These are phyloP conservation scores for Cyrtonyx montezumae DNA, from an alignment of 2,113 vertebrate genomes.

Conservation along the genomic window DNA sequence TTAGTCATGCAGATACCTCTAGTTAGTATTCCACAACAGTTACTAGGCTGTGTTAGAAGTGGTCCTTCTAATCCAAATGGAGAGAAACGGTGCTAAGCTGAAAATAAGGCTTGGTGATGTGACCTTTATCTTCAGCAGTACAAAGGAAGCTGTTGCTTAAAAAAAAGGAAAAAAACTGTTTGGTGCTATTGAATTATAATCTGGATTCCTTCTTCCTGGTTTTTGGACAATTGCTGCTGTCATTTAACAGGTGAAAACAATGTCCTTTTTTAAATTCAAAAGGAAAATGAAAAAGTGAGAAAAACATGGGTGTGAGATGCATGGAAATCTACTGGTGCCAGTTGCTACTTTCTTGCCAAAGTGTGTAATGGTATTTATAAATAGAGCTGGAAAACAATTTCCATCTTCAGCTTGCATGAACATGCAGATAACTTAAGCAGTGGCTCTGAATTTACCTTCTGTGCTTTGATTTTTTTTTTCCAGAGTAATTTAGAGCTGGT, in stretches of 20 bases:
- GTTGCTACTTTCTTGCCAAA: constrained; percentile 14
- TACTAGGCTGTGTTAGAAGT: not conserved
- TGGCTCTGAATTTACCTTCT: not conserved
- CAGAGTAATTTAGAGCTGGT: not conserved
- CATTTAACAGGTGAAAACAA: constrained; percentile 68
- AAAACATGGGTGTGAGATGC: constrained; percentile 52
- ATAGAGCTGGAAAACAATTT: not conserved
- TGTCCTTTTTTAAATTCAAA: constrained; percentile 59
- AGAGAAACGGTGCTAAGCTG: constrained; percentile 5
- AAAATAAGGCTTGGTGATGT: constrained; percentile 31
- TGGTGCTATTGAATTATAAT: constrained; percentile 61
- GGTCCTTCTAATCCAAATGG: not conserved
- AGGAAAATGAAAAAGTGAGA: constrained; percentile 65
- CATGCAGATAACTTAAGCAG: not conserved
- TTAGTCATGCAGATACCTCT: not conserved
- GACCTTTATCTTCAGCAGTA: constrained; percentile 51
- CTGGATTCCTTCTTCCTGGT: constrained; percentile 22
- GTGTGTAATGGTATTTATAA: constrained; percentile 1
- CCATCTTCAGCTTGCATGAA: not conserved
- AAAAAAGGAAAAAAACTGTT: constrained; percentile 27
- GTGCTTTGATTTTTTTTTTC: not conserved
- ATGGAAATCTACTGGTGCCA: constrained; percentile 38
- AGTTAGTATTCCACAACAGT: not conserved
- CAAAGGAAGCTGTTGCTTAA: constrained; percentile 60
- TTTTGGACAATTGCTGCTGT: constrained; percentile 42